Evolutionary conservation across 2,888 invertebrate species (phyloP).

Genomic region (Watsonalla binaria): DNA sequence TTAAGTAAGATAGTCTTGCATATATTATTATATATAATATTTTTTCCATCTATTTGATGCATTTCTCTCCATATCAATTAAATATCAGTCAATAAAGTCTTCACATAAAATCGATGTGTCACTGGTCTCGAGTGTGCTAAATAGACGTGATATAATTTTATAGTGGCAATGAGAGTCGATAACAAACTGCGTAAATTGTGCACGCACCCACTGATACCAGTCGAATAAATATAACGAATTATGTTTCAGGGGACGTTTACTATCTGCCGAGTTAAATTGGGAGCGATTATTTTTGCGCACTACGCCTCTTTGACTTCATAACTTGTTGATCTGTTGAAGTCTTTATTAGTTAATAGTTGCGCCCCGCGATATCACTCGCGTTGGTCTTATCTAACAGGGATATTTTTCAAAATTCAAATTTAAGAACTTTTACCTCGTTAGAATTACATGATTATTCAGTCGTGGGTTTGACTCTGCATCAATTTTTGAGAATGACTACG

Average conservation of each 20-base stretch:
- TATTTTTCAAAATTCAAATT: no score
- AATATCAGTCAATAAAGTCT: no score
- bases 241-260: conserved; percentile 7
- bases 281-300: conserved; percentile 5
- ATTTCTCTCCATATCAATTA: no score
- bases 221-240: conserved; percentile 10
- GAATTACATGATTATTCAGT: no score
- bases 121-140: background rate
- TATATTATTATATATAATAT: no score
- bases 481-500: no score
- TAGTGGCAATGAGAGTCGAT: background rate
- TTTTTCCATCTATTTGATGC: no score
- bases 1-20: no score
- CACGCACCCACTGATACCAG: conserved; percentile 4
- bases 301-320: conserved; percentile 14
- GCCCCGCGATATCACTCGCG: background rate
- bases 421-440: no score
- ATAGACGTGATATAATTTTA: background rate
- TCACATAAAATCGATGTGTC: background rate
- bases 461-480: no score
- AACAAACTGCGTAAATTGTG: background rate
- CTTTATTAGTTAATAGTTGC: background rate
- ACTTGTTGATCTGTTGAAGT: conserved; percentile 13
- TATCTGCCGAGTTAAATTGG: conserved; percentile 5
- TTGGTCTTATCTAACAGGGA: no score